Conservation (phyloP, 2,797 vertebrate species). For the Distichodus sexfasciatus region DNA sequence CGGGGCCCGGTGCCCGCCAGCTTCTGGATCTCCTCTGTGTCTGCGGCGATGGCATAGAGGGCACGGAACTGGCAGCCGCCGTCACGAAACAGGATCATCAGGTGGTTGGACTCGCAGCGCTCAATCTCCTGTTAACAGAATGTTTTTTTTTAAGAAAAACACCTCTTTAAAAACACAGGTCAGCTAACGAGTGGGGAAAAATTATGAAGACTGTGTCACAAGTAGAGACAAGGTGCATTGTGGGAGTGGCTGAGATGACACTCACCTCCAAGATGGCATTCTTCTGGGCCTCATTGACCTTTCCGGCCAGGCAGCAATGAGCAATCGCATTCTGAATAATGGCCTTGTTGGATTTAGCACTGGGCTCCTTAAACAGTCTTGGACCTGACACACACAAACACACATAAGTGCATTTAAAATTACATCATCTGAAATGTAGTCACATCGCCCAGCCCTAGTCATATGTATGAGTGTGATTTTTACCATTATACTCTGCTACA, state of each 20-base stretch:
- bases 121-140: slow-evolving; percentile 75
- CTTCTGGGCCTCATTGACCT: slow-evolving; percentile 85
- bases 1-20: slow-evolving; percentile 81
- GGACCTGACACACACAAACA: slow-evolving; percentile 66
- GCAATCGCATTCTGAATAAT: slow-evolving; percentile 85
- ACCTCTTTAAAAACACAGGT: too few relatives aligned
- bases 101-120: slow-evolving; percentile 85
- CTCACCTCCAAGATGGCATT: slow-evolving; percentile 80
- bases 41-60: slow-evolving; percentile 80
- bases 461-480: background rate
- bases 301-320: slow-evolving; percentile 86
- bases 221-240: too few relatives aligned
- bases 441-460: too few relatives aligned
- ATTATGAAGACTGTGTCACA: too few relatives aligned
- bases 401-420: too few relatives aligned
- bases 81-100: slow-evolving; percentile 85
- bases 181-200: too few relatives aligned
- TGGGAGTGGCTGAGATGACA: slow-evolving; percentile 9
- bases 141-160: background rate
- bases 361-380: slow-evolving; percentile 85
- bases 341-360: slow-evolving; percentile 85
- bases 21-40: slow-evolving; percentile 82
- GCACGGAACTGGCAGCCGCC: slow-evolving; percentile 85
- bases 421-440: too few relatives aligned
- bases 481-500: slow-evolving; percentile 85